Conservation (phyloP, 2,797 vertebrate species). For the Macropodus opercularis region DNA sequence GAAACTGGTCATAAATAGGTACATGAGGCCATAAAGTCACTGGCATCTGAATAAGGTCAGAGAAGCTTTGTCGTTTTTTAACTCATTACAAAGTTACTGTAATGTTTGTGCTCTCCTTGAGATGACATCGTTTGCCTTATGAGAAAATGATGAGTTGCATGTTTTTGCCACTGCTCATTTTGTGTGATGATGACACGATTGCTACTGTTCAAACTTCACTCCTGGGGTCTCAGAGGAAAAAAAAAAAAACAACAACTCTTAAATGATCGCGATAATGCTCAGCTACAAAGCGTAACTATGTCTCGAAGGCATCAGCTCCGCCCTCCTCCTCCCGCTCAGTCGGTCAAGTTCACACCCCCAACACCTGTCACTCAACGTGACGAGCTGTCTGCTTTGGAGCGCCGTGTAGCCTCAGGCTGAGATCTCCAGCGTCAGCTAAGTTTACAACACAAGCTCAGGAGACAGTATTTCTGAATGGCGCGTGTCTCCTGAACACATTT, state of each 20-base stretch:
- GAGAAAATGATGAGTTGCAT: too few relatives aligned
- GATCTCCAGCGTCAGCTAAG: constrained; percentile 17
- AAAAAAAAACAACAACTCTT: too few relatives aligned
- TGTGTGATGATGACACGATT: constrained; percentile 23
- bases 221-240: constrained; percentile 5
- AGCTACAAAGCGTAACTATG: constrained; percentile 2
- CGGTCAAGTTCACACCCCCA: constrained; percentile 44
- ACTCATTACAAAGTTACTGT: constrained; percentile 37
- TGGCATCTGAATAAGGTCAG: constrained; percentile 52
- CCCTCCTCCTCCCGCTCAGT: constrained; percentile 39
- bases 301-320: constrained; percentile 36
- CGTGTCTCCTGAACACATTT: constrained; percentile 4
- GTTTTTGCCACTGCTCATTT: too few relatives aligned
- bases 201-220: constrained; percentile 9
- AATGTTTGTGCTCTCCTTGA: not conserved
- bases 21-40: constrained; percentile 55
- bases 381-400: constrained; percentile 34
- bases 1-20: constrained; percentile 71
- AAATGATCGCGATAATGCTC: constrained; percentile 12
- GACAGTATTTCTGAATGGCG: constrained; percentile 11
- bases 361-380: constrained; percentile 57
- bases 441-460: constrained; percentile 27
- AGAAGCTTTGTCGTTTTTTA: constrained; percentile 49
- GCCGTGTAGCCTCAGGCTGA: constrained; percentile 23
- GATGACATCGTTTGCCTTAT: too few relatives aligned